Evolutionary conservation across 2,888 invertebrate genomes (phyloP), one percentile per base, ranked within the genome.

Genomic region (Keiferia lycopersicella): DNA sequence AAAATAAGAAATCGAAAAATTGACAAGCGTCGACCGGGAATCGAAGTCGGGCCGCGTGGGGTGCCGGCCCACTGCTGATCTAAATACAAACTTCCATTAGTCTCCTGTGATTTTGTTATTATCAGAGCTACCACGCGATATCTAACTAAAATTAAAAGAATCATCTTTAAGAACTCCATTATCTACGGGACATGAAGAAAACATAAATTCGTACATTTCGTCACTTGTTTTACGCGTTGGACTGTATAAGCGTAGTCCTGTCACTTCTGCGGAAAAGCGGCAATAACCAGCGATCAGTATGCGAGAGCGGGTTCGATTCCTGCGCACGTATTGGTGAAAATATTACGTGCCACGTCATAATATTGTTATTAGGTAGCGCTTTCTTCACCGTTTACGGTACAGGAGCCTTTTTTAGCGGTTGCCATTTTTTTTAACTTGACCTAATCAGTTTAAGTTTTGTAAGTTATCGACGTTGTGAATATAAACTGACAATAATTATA

Each of bases 291-390:
- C 72, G 69, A 86, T 87, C 83, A 86, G 86, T 88, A 88, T 90
- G 82, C 88, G 80, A 65, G 78, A 70, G 79, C 78, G 68, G 79
- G 76, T 83, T 82, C 73, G 77, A 75, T 77, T 80, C 83, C 87
- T 76, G 83, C 78, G 83, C 85, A 88, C 87, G 88, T 87, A 73
- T 75, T 73, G 68, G 80, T 81, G 80, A 85, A 86, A 87, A 88
- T 86, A 81, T 83, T 79, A 79, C 77, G 79, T 81, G 80, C 77
- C 74, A 78, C 74, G 74, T 82, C 81, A 82, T 84, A 83, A 76
- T 81, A 77, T 78, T 66, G 73, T 79, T 86, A 85, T 82, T 82
- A 34, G 8, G 34, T 34, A 81, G 78, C 72, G 82, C 90, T 91
- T 91, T 90, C 90, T 87, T 84, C 73, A 69, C 84, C 84, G 72